Base-by-base conservation (phyloP, 2,113 vertebrate genomes). In the Sula dactylatra region DNA sequence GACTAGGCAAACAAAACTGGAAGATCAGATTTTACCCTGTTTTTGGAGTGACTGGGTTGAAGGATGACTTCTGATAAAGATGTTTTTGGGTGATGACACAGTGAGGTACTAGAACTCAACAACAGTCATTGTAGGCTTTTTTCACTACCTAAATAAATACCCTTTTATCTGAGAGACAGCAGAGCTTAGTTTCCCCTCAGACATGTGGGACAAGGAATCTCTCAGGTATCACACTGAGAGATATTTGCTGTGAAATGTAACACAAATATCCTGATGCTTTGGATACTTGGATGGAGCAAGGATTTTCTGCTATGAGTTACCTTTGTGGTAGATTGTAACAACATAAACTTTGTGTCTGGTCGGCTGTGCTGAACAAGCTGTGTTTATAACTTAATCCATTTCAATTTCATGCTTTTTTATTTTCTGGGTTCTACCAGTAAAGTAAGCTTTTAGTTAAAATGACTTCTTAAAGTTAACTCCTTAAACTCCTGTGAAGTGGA, bases 1-100 rank as follows among this genome's bases (percentile, higher is more conserved):
- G 15, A 62, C 13, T 29, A 74, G 25, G 25, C 22, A 67, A 82
- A 44, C 0, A 0, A 87, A 42, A 61, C 1, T 29, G 26, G 21
- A 73, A 71, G 11, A 20, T 62, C 12, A 38, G 12, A 11, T 73
- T 66, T 82, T 52, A 45, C 5, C 12, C 4, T 2, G 3, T 1
- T 79, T 66, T 92, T 31, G 16, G 16, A 7, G 5, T 9, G 4
- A 31, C 14, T 52, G 31, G 13, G 26, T 73, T 74, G 27, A 67
- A 87, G 40, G 10, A 40, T 80, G 52, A 31, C 38, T 73, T 92
- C 40, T 66, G 32, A 32, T 65, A 36, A 44, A 58, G 50, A 8
- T 45, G 18, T 2, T 90, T 92, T 61, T 61, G 56, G 27, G 26
- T 78, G 14, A 34, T 81, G 64, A 66, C 17, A 32, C 32, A 21